A percentile compares a stretch with the other conserved stretches of the same genome.
phyloP scores from a whole-genome alignment of 2,113 vertebrate species.

The Ifrita kowaldi region DNA sequence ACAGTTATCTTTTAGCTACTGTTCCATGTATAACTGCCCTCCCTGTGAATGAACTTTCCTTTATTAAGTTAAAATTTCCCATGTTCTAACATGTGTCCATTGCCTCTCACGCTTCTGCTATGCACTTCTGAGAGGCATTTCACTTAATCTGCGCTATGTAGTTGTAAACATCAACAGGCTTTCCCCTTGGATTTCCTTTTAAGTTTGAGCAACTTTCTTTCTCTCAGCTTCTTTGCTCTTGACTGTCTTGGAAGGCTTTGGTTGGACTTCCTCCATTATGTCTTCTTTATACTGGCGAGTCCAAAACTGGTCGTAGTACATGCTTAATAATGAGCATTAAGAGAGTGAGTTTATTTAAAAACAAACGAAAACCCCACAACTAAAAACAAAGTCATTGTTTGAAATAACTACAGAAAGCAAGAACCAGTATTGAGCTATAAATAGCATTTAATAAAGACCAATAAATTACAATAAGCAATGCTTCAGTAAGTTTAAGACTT shows the following conservation, averaged over 20 bases:
- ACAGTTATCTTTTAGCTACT: not conserved
- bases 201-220: not conserved
- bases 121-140: accelerated
- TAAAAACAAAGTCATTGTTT: not conserved
- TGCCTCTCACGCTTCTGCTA: not conserved
- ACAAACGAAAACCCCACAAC: not conserved
- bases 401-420: not conserved
- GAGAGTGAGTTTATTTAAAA: not conserved
- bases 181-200: not conserved
- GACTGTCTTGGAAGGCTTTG: not conserved
- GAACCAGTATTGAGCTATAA: not conserved
- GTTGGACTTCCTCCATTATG: not conserved
- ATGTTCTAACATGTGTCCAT: accelerated
- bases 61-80: not conserved
- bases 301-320: accelerated
- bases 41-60: not conserved
- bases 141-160: not conserved
- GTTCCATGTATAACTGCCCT: not conserved
- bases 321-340: not conserved
- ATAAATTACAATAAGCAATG: not conserved
- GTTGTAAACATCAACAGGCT: not conserved
- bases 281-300: not conserved
- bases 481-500: not conserved
- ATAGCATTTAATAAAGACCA: not conserved
- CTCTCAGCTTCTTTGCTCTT: not conserved